Conservation (phyloP, 2,888 invertebrate genomes). For the Oxytorus armatus region DNA sequence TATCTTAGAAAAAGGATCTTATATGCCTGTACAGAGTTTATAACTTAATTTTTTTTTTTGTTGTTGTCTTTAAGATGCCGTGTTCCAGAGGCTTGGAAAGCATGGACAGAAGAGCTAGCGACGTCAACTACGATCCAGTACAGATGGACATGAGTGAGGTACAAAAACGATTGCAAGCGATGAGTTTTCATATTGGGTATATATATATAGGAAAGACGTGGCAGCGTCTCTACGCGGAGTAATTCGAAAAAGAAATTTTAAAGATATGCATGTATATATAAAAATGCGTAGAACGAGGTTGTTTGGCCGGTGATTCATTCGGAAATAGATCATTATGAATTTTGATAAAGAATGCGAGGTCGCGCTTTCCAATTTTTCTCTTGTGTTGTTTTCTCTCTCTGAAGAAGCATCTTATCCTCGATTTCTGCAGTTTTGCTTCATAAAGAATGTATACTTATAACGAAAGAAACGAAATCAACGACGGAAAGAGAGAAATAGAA, state of each 20-base stretch:
- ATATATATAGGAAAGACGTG: neutral
- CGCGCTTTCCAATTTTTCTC: conserved; percentile 65
- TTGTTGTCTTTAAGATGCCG: conserved; percentile 67
- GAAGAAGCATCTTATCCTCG: conserved; percentile 41
- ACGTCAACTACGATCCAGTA: conserved; percentile 91
- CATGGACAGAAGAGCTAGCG: conserved; percentile 84
- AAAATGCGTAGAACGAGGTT: neutral
- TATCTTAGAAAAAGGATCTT: neutral
- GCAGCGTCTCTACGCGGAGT: no score
- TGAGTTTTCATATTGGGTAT: conserved; percentile 46
- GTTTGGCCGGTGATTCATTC: no score
- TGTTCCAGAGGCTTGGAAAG: conserved; percentile 73
- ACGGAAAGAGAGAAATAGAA: conserved; percentile 12
- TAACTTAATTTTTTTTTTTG: neutral
- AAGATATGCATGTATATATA: conserved; percentile 28
- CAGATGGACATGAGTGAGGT: conserved; percentile 93
- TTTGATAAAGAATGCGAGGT: conserved; percentile 55
- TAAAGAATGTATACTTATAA: conserved; percentile 12
- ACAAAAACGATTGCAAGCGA: conserved; percentile 77
- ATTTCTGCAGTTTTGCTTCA: conserved; percentile 41
- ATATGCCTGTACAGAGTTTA: neutral
- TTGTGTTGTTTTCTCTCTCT: conserved; percentile 38
- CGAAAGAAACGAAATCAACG: conserved; percentile 56
- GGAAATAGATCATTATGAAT: no score
- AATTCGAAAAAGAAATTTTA: conserved; percentile 8